These are phyloP conservation scores for Drosophila cognata DNA, from an alignment of 2,888 invertebrate genomes.

Conservation along the genomic window DNA sequence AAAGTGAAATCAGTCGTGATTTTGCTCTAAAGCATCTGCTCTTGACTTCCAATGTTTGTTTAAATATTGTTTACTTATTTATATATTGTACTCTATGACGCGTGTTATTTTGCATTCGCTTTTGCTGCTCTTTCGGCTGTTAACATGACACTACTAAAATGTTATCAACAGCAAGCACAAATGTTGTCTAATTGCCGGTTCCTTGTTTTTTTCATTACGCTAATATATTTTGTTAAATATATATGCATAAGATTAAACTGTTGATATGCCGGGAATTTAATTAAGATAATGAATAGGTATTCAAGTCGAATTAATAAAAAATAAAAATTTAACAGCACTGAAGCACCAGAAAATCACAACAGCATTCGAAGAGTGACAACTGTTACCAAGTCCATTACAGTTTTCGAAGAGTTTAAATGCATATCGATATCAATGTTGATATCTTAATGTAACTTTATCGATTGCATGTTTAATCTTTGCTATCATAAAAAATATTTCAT, in stretches of 20 bases:
- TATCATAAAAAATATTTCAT: background rate
- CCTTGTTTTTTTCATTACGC: background rate
- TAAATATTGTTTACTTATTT: conserved; percentile 1
- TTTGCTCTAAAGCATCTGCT: background rate
- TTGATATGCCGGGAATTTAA: background rate
- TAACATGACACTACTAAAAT: conserved; percentile 12
- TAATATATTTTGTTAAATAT: background rate
- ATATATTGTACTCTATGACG: conserved; percentile 12
- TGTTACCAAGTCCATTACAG: background rate
- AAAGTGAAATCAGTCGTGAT: background rate
- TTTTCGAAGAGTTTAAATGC: background rate
- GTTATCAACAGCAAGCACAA: conserved; percentile 19
- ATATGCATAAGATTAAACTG: background rate
- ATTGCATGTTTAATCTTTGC: background rate
- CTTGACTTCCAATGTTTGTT: background rate
- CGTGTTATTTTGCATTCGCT: conserved; percentile 23
- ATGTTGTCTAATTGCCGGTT: background rate
- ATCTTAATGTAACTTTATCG: background rate
- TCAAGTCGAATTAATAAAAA: background rate
- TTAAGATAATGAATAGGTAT: background rate
- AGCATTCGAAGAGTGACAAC: background rate
- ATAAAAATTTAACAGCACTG: background rate
- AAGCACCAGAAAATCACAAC: background rate
- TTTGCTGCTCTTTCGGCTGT: conserved; percentile 13
- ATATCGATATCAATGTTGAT: background rate